Conservation (phyloP, 2,113 vertebrate genomes). For the Athene cunicularia region DNA sequence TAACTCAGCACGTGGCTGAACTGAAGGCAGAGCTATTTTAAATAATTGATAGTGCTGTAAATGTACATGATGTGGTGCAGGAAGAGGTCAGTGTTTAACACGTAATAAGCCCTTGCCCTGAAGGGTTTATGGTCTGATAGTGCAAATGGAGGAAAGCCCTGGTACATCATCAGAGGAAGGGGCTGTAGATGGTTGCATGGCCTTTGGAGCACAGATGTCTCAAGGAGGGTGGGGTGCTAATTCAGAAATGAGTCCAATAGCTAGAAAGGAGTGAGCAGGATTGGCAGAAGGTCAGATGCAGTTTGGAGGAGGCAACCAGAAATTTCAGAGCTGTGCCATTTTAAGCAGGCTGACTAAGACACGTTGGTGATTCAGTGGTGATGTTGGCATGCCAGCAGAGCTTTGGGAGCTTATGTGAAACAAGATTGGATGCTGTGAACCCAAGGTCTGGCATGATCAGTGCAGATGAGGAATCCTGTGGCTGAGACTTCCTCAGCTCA, state of each 20-base stretch:
- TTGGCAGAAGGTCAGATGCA: constrained; percentile 5
- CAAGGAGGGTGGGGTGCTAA: fast-evolving
- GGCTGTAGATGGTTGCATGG: fast-evolving
- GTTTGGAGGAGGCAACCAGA: not conserved
- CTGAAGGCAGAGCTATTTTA: constrained; percentile 37
- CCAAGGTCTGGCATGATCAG: not conserved
- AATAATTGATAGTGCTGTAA: constrained; percentile 58
- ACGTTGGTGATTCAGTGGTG: not conserved
- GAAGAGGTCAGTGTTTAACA: constrained; percentile 15
- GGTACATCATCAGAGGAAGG: not conserved
- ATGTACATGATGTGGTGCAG: not conserved
- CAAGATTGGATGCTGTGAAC: not conserved
- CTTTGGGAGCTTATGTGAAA: not conserved
- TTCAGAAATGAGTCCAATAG: not conserved
- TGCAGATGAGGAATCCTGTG: not conserved
- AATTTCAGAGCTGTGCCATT: constrained; percentile 26
- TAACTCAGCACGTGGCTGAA: constrained; percentile 40
- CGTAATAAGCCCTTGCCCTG: not conserved
- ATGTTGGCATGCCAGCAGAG: not conserved
- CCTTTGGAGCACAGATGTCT: not conserved
- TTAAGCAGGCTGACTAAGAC: constrained; percentile 54
- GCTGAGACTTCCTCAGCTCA: not conserved
- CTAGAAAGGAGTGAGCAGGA: fast-evolving
- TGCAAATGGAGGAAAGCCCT: not conserved
- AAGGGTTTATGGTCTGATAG: not conserved